Conservation (phyloP, 2,888 invertebrate species). For the Acanthosepion esculentum region DNA sequence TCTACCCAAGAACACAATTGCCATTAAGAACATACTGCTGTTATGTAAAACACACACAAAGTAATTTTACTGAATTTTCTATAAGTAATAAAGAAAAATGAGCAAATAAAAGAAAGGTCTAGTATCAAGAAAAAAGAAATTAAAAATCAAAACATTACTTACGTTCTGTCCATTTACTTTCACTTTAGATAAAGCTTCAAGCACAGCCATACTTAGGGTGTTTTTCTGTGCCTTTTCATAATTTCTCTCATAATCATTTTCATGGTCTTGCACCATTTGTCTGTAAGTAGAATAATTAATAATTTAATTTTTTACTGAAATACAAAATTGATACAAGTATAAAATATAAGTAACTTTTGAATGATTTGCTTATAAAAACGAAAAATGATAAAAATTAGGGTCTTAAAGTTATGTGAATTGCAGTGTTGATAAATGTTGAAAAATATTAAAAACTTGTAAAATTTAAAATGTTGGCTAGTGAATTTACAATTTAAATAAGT, state of each 20-base stretch:
- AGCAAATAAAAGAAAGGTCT: too few relatives aligned
- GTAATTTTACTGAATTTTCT: too few relatives aligned
- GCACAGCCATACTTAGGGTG: slow-evolving; percentile 40
- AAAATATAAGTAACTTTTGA: background rate
- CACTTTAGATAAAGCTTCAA: slow-evolving; percentile 43
- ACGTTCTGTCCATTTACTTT: slow-evolving; percentile 49
- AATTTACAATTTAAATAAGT: background rate
- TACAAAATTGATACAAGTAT: background rate
- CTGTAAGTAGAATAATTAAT: slow-evolving; percentile 42
- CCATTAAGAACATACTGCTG: too few relatives aligned
- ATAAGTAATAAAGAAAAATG: too few relatives aligned
- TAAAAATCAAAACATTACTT: background rate
- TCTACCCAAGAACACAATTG: too few relatives aligned
- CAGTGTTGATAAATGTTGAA: background rate
- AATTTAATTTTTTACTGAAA: background rate
- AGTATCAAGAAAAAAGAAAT: too few relatives aligned
- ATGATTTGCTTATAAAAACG: background rate
- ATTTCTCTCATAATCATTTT: slow-evolving; percentile 51
- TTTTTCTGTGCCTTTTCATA: slow-evolving; percentile 51
- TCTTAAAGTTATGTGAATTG: background rate
- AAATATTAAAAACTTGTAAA: background rate
- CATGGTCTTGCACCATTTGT: slow-evolving; percentile 46
- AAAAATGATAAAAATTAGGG: background rate
- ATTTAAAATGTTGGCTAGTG: too few relatives aligned
- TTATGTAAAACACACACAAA: too few relatives aligned